Percentiles rank a stretch among this genome's conserved stretches.
These are phyloP conservation scores for Sarcoramphus papa DNA, from an alignment of 2,797 vertebrate species.

Conservation along the genomic window DNA sequence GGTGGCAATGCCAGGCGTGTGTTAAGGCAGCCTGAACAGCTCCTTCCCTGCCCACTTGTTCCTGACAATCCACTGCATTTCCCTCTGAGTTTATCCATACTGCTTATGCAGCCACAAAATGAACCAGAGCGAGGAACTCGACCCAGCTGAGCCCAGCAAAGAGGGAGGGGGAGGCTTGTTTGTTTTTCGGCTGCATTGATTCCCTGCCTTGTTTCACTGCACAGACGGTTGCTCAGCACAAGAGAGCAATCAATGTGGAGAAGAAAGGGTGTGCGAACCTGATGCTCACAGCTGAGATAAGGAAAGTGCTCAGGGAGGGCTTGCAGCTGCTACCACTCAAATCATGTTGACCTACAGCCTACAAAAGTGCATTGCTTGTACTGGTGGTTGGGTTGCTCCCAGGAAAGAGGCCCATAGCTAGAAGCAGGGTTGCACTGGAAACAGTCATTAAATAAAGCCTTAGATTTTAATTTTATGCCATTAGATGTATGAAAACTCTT, in stretches of 20 bases:
- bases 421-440: background rate
- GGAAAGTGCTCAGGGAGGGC: background rate
- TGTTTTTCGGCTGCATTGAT: rapidly evolving
- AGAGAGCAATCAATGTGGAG: background rate
- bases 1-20: background rate
- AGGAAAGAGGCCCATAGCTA: background rate
- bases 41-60: background rate
- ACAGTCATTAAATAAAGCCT: background rate
- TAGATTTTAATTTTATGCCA: background rate
- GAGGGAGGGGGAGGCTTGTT: background rate
- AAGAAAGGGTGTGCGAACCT: background rate
- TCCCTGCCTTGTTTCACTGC: background rate
- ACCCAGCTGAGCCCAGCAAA: background rate
- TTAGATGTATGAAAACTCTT: background rate
- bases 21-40: background rate
- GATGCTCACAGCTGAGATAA: background rate
- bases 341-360: background rate
- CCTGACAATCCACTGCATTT: background rate
- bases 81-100: background rate
- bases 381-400: background rate
- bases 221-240: background rate
- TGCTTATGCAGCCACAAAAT: background rate
- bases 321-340: background rate
- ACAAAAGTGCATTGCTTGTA: rapidly evolving
- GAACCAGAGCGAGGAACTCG: background rate